Percentiles rank a stretch among this genome's conserved stretches.
Evolutionary conservation across 2,888 invertebrate species (phyloP).

Genomic region (Macroteleia sp.): DNA sequence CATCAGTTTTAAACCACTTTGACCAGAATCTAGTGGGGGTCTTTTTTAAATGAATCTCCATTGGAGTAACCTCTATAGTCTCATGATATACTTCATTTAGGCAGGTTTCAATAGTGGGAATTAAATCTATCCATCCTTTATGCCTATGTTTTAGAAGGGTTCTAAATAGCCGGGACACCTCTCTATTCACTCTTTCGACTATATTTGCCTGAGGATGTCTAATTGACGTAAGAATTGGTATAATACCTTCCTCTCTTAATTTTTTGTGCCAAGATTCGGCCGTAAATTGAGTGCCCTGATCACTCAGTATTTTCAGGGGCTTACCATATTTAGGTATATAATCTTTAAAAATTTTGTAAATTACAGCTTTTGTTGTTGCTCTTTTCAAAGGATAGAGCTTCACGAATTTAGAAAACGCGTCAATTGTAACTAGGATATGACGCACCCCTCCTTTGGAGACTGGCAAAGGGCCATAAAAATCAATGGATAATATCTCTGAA

Average conservation of each 20-base stretch:
- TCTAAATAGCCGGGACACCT: background rate
- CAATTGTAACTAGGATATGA: constrained; percentile 10
- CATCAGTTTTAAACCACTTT: background rate
- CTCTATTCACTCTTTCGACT: background rate
- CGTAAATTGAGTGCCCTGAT: constrained; percentile 16
- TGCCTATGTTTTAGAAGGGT: background rate
- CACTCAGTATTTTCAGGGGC: background rate
- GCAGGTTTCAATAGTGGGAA: background rate
- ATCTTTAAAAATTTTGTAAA: constrained; percentile 10
- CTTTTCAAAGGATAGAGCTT: constrained; percentile 12
- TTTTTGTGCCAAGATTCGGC: background rate
- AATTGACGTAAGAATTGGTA: background rate
- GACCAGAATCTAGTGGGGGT: background rate
- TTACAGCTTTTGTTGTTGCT: background rate
- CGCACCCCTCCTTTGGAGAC: background rate
- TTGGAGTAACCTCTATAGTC: background rate
- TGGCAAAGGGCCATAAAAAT: constrained; percentile 59
- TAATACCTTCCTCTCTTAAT: background rate
- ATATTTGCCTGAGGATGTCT: constrained; percentile 7
- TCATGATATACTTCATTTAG: constrained; percentile 2
- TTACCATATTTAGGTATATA: constrained; percentile 5
- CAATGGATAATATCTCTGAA: constrained; percentile 40
- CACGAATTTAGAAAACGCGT: constrained; percentile 2
- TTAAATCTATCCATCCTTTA: background rate
- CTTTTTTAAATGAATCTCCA: background rate